Evolutionary conservation across 2,888 invertebrate species (phyloP).

Genomic region (Camptogramma bilineatum): DNA sequence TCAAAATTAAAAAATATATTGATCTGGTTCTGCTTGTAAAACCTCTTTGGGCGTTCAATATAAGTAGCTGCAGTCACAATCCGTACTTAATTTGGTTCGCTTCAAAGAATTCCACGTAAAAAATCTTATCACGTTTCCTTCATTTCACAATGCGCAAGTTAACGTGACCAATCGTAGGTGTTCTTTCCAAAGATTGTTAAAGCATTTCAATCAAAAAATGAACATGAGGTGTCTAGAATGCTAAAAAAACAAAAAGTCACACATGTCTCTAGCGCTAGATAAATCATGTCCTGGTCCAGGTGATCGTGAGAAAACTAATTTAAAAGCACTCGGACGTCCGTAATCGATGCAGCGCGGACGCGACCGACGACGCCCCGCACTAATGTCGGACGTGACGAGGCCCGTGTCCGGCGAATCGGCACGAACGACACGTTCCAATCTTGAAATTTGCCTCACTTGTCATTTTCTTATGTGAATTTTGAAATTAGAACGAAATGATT

Average conservation of each 20-base stretch:
- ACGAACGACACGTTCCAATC: conserved; percentile 52
- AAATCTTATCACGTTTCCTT: conserved; percentile 20
- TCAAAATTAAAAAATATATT: conserved; percentile 15
- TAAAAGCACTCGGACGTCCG: conserved; percentile 42
- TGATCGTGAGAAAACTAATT: conserved; percentile 47
- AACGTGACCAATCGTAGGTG: conserved; percentile 14
- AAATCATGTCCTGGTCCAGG: conserved; percentile 32
- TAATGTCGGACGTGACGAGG: conserved; percentile 53
- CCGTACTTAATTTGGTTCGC: conserved; percentile 7
- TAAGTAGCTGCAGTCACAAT: background rate
- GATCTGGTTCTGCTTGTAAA: conserved; percentile 15
- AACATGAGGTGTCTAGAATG: background rate
- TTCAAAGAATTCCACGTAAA: background rate
- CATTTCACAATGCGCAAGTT: conserved; percentile 21
- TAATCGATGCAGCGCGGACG: conserved; percentile 41
- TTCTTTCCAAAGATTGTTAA: conserved; percentile 8
- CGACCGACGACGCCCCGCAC: conserved; percentile 39
- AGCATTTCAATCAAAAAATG: background rate
- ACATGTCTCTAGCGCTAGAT: conserved; percentile 28
- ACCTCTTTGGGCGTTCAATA: background rate
- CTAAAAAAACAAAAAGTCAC: background rate
- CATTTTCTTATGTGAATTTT: conserved; percentile 42
- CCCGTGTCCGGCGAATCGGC: conserved; percentile 49
- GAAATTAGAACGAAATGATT: conserved; percentile 32
- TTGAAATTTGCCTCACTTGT: conserved; percentile 46